A percentile compares a stretch with the other conserved stretches of the same genome.
These are phyloP conservation scores for Marasmarcha lunaedactyla DNA, from an alignment of 2,888 invertebrate species.

Conservation along the genomic window DNA sequence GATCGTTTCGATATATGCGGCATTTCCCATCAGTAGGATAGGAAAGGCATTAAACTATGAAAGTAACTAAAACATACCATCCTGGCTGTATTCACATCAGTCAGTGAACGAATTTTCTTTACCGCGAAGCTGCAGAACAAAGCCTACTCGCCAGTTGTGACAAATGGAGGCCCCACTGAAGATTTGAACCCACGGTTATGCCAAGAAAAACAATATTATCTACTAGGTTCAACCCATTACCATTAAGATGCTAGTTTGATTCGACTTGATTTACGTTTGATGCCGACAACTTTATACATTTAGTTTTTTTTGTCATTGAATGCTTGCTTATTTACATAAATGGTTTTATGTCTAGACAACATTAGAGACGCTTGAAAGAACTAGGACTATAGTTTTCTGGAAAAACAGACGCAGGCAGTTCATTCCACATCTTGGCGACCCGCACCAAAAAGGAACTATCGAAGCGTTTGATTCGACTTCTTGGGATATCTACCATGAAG, in stretches of 20 bases:
- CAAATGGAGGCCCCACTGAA: neutral
- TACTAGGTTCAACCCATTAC: neutral
- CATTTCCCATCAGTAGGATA: neutral
- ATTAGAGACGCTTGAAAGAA: no score
- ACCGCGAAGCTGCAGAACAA: neutral
- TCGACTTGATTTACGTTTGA: neutral
- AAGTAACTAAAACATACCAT: slow-evolving; percentile 1
- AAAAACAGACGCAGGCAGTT: no score
- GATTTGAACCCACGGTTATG: neutral
- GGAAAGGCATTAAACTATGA: neutral
- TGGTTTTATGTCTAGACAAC: no score
- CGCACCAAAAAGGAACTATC: no score
- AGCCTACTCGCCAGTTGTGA: neutral
- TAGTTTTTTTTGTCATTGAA: neutral
- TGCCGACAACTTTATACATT: neutral
- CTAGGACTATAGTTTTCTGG: no score
- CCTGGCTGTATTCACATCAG: neutral
- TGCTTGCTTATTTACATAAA: neutral
- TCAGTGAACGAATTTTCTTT: neutral
- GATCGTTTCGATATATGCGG: no score
- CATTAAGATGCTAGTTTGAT: neutral
- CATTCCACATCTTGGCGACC: no score
- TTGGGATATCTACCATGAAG: no score
- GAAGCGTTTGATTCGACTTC: no score
- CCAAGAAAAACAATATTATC: neutral